These are phyloP conservation scores for Chelonus insularis DNA, from an alignment of 1,140 invertebrate species.

Conservation along the genomic window DNA sequence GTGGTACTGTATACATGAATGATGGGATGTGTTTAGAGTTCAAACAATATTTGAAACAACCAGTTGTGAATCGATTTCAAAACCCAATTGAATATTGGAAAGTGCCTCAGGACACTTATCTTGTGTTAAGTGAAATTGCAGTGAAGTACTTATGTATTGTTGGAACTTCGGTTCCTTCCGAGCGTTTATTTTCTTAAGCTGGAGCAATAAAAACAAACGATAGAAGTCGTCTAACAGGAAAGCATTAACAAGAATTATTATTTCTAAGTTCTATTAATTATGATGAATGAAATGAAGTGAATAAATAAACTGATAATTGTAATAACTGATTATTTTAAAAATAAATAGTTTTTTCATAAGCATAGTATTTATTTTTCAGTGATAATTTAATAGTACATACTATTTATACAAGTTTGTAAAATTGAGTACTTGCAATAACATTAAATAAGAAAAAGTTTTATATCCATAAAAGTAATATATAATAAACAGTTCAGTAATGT, in stretches of 20 bases:
- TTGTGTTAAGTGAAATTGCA: slow-evolving; percentile 40
- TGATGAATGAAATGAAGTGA: slow-evolving; percentile 24
- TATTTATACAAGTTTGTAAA: too few relatives aligned
- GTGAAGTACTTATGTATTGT: slow-evolving; percentile 43
- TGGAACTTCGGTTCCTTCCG: slow-evolving; percentile 48
- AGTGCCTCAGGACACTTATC: slow-evolving; percentile 43
- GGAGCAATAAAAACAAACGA: slow-evolving; percentile 26
- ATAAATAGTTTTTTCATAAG: too few relatives aligned
- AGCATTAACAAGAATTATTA: slow-evolving; percentile 20
- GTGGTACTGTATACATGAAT: not conserved
- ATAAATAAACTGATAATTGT: too few relatives aligned
- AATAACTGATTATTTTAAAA: too few relatives aligned
- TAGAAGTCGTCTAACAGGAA: slow-evolving; percentile 19
- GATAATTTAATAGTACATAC: too few relatives aligned
- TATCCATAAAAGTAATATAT: too few relatives aligned
- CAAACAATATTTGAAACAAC: slow-evolving; percentile 20
- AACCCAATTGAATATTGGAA: slow-evolving; percentile 49
- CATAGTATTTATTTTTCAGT: too few relatives aligned
- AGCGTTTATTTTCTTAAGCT: slow-evolving; percentile 50
- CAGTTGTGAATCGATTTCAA: slow-evolving; percentile 39
- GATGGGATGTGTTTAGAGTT: not conserved
- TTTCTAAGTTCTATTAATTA: slow-evolving; percentile 18
- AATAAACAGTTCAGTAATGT: too few relatives aligned
- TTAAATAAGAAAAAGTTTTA: too few relatives aligned
- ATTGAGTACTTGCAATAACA: too few relatives aligned